phyloP scores from a whole-genome alignment of 1,140 invertebrate genomes.

The Apis florea region DNA sequence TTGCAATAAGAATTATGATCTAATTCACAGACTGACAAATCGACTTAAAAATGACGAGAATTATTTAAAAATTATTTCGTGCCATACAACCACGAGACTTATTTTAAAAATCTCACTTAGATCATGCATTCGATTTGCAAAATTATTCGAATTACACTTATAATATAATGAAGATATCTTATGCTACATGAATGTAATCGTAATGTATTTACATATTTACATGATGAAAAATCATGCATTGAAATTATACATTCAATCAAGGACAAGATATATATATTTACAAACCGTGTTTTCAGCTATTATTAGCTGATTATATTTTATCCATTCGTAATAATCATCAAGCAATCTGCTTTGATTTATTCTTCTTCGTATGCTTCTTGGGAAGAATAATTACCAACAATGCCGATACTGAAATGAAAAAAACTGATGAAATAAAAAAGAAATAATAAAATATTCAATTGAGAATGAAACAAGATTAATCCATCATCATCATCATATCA shows the following conservation, averaged over 20 bases:
- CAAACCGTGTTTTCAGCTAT: not conserved
- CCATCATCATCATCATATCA: not conserved
- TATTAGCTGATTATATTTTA: not conserved
- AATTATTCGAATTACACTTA: not conserved
- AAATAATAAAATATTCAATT: too few species aligned
- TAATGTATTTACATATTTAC: constrained; percentile 52
- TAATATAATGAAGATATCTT: constrained; percentile 6
- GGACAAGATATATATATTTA: constrained; percentile 39
- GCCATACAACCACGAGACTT: constrained; percentile 2
- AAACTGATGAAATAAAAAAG: constrained; percentile 4
- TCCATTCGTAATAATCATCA: not conserved
- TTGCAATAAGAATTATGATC: not conserved
- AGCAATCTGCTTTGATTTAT: constrained; percentile 41
- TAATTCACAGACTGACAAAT: not conserved
- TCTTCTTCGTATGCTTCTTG: constrained; percentile 21
- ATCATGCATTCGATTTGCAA: not conserved
- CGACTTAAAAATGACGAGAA: not conserved
- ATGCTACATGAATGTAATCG: constrained; percentile 25
- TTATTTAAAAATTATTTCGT: not conserved
- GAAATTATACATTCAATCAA: constrained; percentile 20
- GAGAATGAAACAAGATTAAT: too few species aligned
- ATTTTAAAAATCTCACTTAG: constrained; percentile 24
- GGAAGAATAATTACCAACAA: constrained; percentile 64
- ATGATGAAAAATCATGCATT: constrained; percentile 38
- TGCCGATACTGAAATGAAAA: constrained; percentile 62